phyloP scores from a whole-genome alignment of 2,113 vertebrate species.

The Cathartes aura region DNA sequence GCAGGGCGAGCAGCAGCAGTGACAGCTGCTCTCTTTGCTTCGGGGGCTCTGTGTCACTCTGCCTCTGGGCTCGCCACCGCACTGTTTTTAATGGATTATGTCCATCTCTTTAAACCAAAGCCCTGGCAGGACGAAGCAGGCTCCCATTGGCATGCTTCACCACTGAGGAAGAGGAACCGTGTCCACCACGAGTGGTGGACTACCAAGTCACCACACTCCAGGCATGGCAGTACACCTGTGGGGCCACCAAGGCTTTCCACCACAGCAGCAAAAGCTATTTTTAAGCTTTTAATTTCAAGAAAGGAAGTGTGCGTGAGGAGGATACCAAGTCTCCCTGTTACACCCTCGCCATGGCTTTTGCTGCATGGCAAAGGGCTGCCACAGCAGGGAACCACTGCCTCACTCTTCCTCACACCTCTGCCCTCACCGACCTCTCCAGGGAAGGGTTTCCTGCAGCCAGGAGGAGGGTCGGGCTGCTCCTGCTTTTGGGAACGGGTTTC shows the following conservation, averaged over 20 bases:
- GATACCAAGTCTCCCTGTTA: not conserved
- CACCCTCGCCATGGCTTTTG: not conserved
- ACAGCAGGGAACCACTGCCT: not conserved
- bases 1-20: not conserved
- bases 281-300: not conserved
- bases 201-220: not conserved
- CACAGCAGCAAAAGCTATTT: not conserved
- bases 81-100: not conserved
- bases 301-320: not conserved
- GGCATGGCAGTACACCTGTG: not conserved
- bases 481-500: not conserved
- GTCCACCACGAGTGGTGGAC: not conserved
- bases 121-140: not conserved
- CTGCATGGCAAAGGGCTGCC: not conserved
- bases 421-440: not conserved
- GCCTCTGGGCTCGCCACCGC: not conserved
- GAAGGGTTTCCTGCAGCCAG: not conserved
- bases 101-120: not conserved
- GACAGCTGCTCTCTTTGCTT: not conserved
- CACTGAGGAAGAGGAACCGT: not conserved
- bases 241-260: not conserved
- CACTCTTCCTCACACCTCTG: not conserved
- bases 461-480: not conserved
- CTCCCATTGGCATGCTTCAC: not conserved
- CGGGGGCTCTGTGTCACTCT: fast-evolving